These are phyloP conservation scores for Rosalia funebris DNA, from an alignment of 2,888 invertebrate genomes.

Conservation along the genomic window DNA sequence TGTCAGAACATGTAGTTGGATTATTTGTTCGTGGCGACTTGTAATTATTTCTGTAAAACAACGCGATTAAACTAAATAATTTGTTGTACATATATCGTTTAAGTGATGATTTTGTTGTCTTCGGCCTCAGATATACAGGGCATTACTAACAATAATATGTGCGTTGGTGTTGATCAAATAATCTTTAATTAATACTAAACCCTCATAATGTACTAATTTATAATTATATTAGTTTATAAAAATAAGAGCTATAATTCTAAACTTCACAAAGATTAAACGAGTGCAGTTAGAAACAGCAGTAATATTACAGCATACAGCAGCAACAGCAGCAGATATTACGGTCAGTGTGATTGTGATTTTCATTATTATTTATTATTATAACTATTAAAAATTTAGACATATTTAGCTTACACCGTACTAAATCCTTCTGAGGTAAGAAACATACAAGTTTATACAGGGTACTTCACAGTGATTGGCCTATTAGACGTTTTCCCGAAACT, in stretches of 20 bases:
- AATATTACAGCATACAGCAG: too few relatives aligned
- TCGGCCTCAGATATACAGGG: too few relatives aligned
- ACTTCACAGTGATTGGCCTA: neutral
- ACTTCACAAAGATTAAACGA: too few relatives aligned
- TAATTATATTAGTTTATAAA: too few relatives aligned
- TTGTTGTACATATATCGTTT: slow-evolving; percentile 1
- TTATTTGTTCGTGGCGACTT: slow-evolving; percentile 9
- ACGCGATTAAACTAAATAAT: slow-evolving; percentile 4
- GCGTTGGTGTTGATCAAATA: too few relatives aligned
- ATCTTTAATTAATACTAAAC: too few relatives aligned
- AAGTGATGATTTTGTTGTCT: neutral
- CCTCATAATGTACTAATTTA: too few relatives aligned
- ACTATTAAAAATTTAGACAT: neutral
- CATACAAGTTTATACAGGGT: neutral
- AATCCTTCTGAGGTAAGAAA: neutral
- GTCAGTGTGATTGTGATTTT: neutral
- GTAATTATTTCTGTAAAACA: slow-evolving; percentile 7
- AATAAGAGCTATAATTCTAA: too few relatives aligned
- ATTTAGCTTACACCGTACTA: too few relatives aligned
- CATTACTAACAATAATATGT: too few relatives aligned
- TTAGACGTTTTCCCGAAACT: neutral
- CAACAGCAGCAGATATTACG: too few relatives aligned
- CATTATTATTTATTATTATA: neutral
- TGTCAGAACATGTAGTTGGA: slow-evolving; percentile 3
- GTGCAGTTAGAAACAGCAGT: too few relatives aligned